Base-by-base conservation (phyloP, 2,888 invertebrate genomes). In the Athalia rosae region DNA sequence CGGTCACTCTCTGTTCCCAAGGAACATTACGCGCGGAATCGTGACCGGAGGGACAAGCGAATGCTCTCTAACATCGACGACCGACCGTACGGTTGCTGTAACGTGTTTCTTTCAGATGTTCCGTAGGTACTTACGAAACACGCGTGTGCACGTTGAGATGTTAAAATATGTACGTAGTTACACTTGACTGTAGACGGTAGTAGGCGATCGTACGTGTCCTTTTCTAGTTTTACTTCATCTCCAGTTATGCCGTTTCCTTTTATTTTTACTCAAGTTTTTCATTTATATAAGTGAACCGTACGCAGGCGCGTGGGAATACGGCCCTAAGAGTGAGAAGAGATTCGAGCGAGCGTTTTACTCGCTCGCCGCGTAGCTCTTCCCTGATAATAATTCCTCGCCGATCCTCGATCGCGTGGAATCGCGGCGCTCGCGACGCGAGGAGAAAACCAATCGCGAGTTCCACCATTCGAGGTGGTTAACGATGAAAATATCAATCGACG, bases 221-320 rank as follows among this genome's bases (percentile, higher is more conserved):
- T 53, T 67, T 67, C 41, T 67, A 28, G 28, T 28, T 67, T 53
- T 50, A 53, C 41, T 41, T 11, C 50, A 67, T 64, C n/a, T 64
- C 28, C 11, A 28, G 8, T 3, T 56, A 41, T 69, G 11, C 69
- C 50, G 4, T 56, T 50, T n/a, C 13, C 9, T 53, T 53, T 28
- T 41, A 3, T 4, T 48, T 28, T 41, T 9, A 53, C 28, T 48
- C 56, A 11, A 53, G 13, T 53, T 41, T 50, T 11, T 56, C 15
- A 0, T 67, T 28, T 67, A 53, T 67, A 67, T 53, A n/a, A 15
- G 9, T 8, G 28, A 5, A 6, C 7, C 28, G 9, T 11, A 69
- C 41, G 41, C 9, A n/a, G 41, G 41, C 69, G 69, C 69, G 69
- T 69, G 69, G 69, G 69, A 69, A 69, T 69, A 56, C 53, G 53